Evolutionary conservation across 2,888 invertebrate species (phyloP), one percentile per base, ranked within the genome.

Genomic region (Plebejus argus): DNA sequence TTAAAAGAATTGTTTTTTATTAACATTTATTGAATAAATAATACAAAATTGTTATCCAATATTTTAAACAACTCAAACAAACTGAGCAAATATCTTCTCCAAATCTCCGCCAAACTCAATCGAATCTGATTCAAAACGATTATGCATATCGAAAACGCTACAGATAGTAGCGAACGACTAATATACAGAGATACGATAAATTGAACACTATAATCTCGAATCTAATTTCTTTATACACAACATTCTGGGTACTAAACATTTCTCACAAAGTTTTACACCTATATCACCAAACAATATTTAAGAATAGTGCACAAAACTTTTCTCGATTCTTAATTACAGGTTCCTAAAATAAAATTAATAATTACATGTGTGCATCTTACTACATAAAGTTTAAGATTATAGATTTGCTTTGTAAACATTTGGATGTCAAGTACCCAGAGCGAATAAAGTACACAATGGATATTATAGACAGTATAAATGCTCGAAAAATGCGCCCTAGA

Each of bases 11-110:
- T 90, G 92, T 93, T 93, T 93, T 93, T 93, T 92, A 93, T 93
- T 92, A 93, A 93, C 93, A 93, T 93, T 93, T 93, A 93, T 92
- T 93, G 92, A 92, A 93, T 92, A 93, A 92, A 92, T 92, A 92
- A 92, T 93, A 92, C 91, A 92, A 93, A 93, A 92, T 88, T 90
- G 89, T 88, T 91, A 91, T 90, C 84, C 87, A 88, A 85, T 89
- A 90, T 89, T 89, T 88, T 88, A 87, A 83, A 86, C 87, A 90
- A 90, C 87, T 86, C 84, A 89, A 87, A 90, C 86, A 86, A 90
- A 90, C 90, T 91, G 93, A 93, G 90, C 92, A 90, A 90, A 86
- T 85, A 86, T 89, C 86, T 86, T 84, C 87, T 89, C 89, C 87
- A 81, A 83, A 84, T 82, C 84, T 83, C 84, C 84, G 83, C 84